These are phyloP conservation scores for Oryzias woworae DNA, from an alignment of 2,113 vertebrate genomes.

Conservation along the genomic window DNA sequence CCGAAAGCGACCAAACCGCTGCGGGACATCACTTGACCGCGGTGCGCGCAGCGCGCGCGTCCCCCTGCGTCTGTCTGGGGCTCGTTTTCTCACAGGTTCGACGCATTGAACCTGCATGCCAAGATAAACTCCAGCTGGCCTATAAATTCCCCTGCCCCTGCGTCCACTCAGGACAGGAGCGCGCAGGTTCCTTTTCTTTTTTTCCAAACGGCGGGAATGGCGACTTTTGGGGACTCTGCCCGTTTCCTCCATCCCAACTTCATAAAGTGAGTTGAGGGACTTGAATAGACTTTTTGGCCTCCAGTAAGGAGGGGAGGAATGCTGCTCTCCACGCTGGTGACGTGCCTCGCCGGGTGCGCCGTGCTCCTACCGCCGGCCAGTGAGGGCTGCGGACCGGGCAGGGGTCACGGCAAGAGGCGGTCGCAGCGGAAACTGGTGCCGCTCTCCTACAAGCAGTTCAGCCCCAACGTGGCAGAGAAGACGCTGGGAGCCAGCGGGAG, in stretches of 20 bases:
- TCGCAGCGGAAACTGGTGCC: conserved; percentile 88
- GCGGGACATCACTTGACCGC: conserved; percentile 79
- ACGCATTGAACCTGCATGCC: conserved; percentile 81
- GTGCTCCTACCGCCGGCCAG: conserved; percentile 80
- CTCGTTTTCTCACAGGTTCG: conserved; percentile 69
- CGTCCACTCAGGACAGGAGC: conserved; percentile 63
- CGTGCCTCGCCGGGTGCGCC: conserved; percentile 80
- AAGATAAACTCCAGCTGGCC: conserved; percentile 86
- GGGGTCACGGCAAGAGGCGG: conserved; percentile 90
- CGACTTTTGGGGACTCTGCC: conserved; percentile 64
- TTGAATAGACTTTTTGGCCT: conserved; percentile 32
- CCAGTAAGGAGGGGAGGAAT: conserved; percentile 64
- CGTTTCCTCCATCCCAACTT: conserved; percentile 54
- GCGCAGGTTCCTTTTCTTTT: conserved; percentile 52
- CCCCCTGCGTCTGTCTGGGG: conserved; percentile 58
- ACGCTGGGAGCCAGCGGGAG: conserved; percentile 92
- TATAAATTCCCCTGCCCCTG: conserved; percentile 85
- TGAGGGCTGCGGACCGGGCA: conserved; percentile 88
- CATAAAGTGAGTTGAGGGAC: conserved; percentile 24
- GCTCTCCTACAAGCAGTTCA: conserved; percentile 90
- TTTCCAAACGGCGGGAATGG: conserved; percentile 78
- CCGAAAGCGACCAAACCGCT: conserved; percentile 82
- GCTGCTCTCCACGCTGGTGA: conserved; percentile 79
- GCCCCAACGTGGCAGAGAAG: conserved; percentile 94
- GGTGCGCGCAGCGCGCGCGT: conserved; percentile 66